Evolutionary conservation across 1,140 invertebrate species (phyloP).

Genomic region (Epicauta chinensis): DNA sequence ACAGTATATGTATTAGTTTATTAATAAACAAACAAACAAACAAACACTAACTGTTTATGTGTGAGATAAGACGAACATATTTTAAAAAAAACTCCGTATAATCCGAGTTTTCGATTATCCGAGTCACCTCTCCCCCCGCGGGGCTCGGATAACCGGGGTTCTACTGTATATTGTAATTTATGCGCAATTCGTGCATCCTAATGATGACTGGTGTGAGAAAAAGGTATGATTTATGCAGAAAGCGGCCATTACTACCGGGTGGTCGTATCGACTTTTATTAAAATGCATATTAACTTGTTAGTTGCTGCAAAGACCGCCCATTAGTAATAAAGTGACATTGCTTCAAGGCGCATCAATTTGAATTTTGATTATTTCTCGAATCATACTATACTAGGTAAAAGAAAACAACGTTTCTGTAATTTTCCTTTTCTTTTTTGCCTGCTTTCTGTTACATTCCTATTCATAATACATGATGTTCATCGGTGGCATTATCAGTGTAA

Average conservation of each 20-base stretch:
- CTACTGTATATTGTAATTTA: constrained; percentile 19
- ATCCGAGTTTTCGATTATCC: too few relatives aligned
- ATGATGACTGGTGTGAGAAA: constrained; percentile 37
- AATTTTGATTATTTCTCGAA: too few relatives aligned
- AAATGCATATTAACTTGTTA: constrained; percentile 44
- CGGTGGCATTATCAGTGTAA: constrained; percentile 25
- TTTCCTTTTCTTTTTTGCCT: too few relatives aligned
- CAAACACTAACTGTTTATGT: too few relatives aligned
- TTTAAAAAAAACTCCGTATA: too few relatives aligned
- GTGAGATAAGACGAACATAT: too few relatives aligned
- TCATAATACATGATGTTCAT: neutral
- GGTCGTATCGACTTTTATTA: constrained; percentile 38
- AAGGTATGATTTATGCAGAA: constrained; percentile 38
- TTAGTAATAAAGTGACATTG: constrained; percentile 41
- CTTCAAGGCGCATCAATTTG: constrained; percentile 25
- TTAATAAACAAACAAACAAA: constrained; percentile 38
- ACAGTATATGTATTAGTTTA: too few relatives aligned
- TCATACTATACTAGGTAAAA: too few relatives aligned
- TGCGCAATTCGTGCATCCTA: constrained; percentile 29
- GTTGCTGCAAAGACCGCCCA: constrained; percentile 31
- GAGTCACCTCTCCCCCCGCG: constrained; percentile 37
- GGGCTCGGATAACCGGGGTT: constrained; percentile 40
- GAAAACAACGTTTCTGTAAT: too few relatives aligned
- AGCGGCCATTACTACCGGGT: constrained; percentile 38
- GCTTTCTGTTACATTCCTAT: too few relatives aligned